Evolutionary conservation across 1,140 invertebrate genomes (phyloP), one percentile per base, ranked within the genome.

Genomic region (Eulimnadia texana): DNA sequence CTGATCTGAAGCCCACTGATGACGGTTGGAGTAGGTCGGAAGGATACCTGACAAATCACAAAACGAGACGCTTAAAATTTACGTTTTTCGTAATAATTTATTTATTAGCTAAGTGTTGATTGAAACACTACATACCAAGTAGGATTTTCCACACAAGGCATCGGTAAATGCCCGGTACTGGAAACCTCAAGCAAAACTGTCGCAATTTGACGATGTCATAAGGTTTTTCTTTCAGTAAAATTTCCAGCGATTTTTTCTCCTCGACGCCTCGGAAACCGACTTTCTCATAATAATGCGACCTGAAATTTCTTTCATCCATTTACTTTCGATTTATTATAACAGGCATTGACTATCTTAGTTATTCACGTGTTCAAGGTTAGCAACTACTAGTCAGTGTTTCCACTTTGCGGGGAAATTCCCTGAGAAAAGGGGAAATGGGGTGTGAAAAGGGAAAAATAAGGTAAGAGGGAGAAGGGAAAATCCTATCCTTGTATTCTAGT

Each of bases 201-300:
- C 83, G 83, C 22, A 94, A 70, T 72, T 93, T 93, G 3, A 78
- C 79, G 68, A 80, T 80, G 70, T 92, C 88, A 67, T 90, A 79
- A 13, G 86, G 84, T 70, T 85, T 85, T 65, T 93, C 90, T 70
- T 90, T 90, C 61, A 93, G 75, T 3, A 95, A 75, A 70, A 90
- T 90, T 76, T 94, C 90, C n/a, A 94, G 72, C 0, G 89, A 90
- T 73, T 88, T 90, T 72, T 91, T 93, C 71, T 94, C 90, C 73
- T 93, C 90, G 0, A 93, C 88, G 66, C 86, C 87, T 58, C 84
- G 81, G 75, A 88, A 91, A 57, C 89, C 90, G 50, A 92, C 88
- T 78, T 88, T 88, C 72, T 89, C 86, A 68, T 93, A 93, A 69
- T 93, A 94, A 20, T 86, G 84, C 0, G 86, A 90, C 28, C 91